phyloP scores from a whole-genome alignment of 2,797 vertebrate species.

The Heliangelus exortis region DNA sequence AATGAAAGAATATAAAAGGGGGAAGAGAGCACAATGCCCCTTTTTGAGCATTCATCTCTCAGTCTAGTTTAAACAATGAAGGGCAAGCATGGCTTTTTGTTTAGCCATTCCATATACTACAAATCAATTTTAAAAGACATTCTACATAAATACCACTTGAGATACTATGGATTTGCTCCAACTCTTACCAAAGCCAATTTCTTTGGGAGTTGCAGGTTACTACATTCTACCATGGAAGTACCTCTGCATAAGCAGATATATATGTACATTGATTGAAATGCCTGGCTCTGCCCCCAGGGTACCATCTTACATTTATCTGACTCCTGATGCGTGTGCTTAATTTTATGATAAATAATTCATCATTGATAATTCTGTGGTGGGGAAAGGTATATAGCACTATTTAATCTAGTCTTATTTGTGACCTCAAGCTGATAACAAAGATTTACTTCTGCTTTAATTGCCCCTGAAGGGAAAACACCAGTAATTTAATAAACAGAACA shows the following conservation, averaged over 20 bases:
- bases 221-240: not conserved
- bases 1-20: not conserved
- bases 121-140: not conserved
- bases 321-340: not conserved
- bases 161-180: not conserved
- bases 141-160: not conserved
- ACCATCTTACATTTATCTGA: not conserved
- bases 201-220: not conserved
- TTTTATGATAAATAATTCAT: constrained; percentile 13
- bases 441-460: not conserved
- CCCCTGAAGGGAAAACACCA: not conserved
- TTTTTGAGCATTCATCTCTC: not conserved
- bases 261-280: not conserved
- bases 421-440: not conserved
- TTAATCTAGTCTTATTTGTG: not conserved
- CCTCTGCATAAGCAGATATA: not conserved
- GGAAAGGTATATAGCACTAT: not conserved
- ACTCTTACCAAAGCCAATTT: not conserved
- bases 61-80: not conserved
- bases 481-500: constrained; percentile 37
- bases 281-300: not conserved
- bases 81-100: not conserved
- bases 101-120: not conserved
- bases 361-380: not conserved
- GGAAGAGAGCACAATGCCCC: not conserved